Evolutionary conservation across 1,140 invertebrate genomes (phyloP).

Genomic region (Temnothorax curvispinosus): DNA sequence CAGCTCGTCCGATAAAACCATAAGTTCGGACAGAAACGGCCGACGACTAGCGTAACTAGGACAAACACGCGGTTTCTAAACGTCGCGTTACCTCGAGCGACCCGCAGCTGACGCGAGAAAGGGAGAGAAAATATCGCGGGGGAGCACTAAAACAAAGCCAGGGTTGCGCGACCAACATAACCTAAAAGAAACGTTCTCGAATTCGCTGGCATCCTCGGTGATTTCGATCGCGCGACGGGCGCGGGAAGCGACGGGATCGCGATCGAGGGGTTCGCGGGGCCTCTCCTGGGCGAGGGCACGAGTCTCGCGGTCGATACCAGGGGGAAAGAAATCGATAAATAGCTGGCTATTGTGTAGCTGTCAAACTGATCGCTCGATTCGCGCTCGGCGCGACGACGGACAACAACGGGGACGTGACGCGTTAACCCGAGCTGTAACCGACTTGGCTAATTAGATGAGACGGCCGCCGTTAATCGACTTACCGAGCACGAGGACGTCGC

Average conservation of each 20-base stretch:
- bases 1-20: neutral
- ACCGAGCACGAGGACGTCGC: slow-evolving; percentile 50
- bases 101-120: neutral
- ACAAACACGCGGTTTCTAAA: neutral
- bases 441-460: slow-evolving; percentile 58
- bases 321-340: slow-evolving; percentile 56
- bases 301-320: neutral
- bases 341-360: slow-evolving; percentile 39
- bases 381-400: neutral
- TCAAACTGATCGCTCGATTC: slow-evolving; percentile 21
- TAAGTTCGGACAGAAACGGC: no score
- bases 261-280: neutral
- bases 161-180: slow-evolving; percentile 63
- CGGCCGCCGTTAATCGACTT: slow-evolving; percentile 17
- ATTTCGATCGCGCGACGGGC: neutral
- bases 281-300: no score
- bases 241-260: neutral
- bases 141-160: neutral
- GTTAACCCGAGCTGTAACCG: neutral
- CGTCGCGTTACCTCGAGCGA: neutral
- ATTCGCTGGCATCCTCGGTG: neutral
- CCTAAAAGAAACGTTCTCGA: slow-evolving; percentile 51
- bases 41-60: neutral
- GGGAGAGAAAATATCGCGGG: neutral
- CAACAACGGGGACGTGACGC: no score